Evolutionary conservation across 2,113 vertebrate genomes (phyloP), one percentile per base, ranked within the genome.

Genomic region (Hypomesus transpacificus): DNA sequence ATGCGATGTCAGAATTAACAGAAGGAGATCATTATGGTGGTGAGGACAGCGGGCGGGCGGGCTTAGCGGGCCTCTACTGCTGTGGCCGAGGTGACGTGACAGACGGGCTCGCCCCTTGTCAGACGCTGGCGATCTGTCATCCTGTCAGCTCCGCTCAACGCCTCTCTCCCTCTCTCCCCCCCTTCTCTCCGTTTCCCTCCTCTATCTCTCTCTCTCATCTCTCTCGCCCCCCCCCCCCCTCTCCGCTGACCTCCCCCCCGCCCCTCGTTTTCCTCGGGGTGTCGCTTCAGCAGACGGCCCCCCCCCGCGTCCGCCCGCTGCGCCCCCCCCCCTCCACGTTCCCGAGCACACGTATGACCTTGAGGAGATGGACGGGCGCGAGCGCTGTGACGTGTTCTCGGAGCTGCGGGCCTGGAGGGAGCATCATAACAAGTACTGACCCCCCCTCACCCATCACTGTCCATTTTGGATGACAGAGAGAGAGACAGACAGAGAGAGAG

Each of bases 351-450:
- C 80, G 1, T 78, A 57, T 24, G 75, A 84, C 79, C 72, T 81
- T 7, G 87, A 87, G 80, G 84, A 85, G 66, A 60, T 62, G 50
- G 81, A 78, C 26, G 75, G 62, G 31, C 69, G 79, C 76, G 86
- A 82, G 17, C 83, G 82, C 3, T 77, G 67, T 2, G 89, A 90
- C 62, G 85, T 89, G 52, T 87, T 91, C 62, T 80, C 88, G 56
- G 92, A 91, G 61, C 86, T 91, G 28, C 87, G 75, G 76, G 79
- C 68, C 50, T 73, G 81, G 91, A 89, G 81, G 63, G 78, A 90
- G 66, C 88, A 90, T 66, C 89, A 92, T 73, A 82, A 85, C 82
- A 74, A 88, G 95, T 96, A 91, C 80, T 86, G 14, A 18, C 14
- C 39, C 17, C 39, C 17, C 26, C 57, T 2, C 8, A 52, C 14